phyloP scores from a whole-genome alignment of 2,888 invertebrate species.

The Idaea dimidiata region DNA sequence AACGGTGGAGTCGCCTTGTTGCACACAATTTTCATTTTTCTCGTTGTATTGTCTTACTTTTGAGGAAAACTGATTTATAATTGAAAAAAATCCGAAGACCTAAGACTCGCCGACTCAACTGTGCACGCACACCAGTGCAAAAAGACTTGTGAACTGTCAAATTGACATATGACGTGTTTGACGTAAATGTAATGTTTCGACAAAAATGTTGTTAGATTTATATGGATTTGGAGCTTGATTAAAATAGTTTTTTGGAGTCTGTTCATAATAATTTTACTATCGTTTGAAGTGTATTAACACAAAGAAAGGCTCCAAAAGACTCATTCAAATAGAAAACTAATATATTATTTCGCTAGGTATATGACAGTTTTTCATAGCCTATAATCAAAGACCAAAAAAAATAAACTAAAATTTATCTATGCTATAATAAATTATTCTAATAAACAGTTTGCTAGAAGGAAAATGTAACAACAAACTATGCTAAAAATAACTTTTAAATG shows the following conservation, averaged over 20 bases:
- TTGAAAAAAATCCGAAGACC: slow-evolving; percentile 20
- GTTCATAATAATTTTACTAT: too few species aligned
- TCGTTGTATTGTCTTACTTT: slow-evolving; percentile 21
- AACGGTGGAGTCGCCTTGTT: slow-evolving; percentile 74
- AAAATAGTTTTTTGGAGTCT: neutral
- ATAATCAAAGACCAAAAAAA: too few species aligned
- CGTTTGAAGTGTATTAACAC: too few species aligned
- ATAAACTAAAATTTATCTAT: too few species aligned
- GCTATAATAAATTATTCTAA: too few species aligned
- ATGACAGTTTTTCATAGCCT: too few species aligned
- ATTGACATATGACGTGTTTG: neutral
- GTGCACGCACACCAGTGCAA: slow-evolving; percentile 4
- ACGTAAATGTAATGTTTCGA: neutral
- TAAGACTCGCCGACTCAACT: slow-evolving; percentile 18
- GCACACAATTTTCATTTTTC: slow-evolving; percentile 65
- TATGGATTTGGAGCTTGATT: neutral
- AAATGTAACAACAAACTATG: neutral
- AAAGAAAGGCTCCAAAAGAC: too few species aligned
- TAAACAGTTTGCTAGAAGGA: neutral
- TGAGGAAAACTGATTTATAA: slow-evolving; percentile 22
- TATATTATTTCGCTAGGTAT: too few species aligned
- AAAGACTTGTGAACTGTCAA: slow-evolving; percentile 12
- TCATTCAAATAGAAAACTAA: too few species aligned
- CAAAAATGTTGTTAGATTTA: neutral
- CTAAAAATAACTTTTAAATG: neutral